phyloP scores from a whole-genome alignment of 2,888 invertebrate species.

The Tuberolachnus salignus region DNA sequence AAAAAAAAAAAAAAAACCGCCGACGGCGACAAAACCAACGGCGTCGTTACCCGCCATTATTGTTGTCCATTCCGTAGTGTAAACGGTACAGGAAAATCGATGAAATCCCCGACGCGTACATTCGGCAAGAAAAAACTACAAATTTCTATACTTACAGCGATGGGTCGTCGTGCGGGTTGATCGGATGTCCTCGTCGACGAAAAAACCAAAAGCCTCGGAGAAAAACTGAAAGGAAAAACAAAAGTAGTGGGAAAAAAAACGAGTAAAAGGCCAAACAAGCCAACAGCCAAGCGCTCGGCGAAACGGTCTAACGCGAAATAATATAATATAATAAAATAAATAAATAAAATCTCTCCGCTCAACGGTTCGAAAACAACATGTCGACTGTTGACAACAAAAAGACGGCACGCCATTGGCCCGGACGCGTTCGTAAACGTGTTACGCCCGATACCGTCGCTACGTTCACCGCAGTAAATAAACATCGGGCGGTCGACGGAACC shows the following conservation, averaged over 20 bases:
- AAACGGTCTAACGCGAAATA: slow-evolving; percentile 40
- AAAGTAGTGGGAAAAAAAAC: neutral
- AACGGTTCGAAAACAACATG: slow-evolving; percentile 57
- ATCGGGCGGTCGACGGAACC: neutral
- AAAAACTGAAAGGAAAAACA: neutral
- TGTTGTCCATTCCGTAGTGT: neutral
- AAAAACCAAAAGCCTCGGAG: neutral
- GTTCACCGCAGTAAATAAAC: neutral
- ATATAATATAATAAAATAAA: slow-evolving; percentile 49
- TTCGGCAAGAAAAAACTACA: neutral
- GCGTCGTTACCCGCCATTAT: slow-evolving; percentile 43
- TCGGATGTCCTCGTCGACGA: too few species aligned
- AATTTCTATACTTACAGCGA: neutral
- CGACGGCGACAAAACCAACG: neutral
- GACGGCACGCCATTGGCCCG: slow-evolving; percentile 35
- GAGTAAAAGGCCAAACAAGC: neutral
- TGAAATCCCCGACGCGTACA: neutral
- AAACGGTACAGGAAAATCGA: slow-evolving; percentile 8
- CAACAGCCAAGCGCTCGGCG: neutral
- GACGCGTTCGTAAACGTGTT: slow-evolving; percentile 13
- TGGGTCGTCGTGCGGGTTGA: neutral
- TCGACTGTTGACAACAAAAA: slow-evolving; percentile 56
- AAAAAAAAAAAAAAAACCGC: too few species aligned
- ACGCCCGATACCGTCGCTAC: slow-evolving; percentile 28
- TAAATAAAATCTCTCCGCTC: slow-evolving; percentile 39